These are phyloP conservation scores for Fregetta grallaria DNA, from an alignment of 2,113 vertebrate genomes.

Conservation along the genomic window DNA sequence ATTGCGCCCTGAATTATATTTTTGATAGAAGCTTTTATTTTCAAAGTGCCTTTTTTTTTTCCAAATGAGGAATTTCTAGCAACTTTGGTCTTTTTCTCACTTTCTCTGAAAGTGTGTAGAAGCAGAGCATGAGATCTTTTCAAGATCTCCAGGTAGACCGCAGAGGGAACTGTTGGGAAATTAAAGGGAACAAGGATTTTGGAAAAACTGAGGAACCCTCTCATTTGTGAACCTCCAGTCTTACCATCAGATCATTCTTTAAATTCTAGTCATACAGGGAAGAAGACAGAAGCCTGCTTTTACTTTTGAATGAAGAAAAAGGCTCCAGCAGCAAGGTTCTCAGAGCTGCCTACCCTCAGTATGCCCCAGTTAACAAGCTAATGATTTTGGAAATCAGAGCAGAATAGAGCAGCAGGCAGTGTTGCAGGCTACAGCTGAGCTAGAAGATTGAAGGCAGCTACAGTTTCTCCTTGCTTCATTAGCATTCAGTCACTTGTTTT, in stretches of 20 bases:
- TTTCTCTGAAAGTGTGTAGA: neutral
- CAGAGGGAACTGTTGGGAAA: neutral
- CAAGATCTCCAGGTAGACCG: neutral
- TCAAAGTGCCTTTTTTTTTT: neutral
- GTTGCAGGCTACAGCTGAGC: neutral
- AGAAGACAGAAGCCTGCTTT: neutral
- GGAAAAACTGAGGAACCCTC: neutral
- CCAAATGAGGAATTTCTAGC: neutral
- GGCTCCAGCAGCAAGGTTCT: neutral
- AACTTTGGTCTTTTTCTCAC: neutral
- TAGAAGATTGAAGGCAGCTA: neutral
- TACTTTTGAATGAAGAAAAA: neutral
- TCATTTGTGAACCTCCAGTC: neutral
- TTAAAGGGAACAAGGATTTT: neutral
- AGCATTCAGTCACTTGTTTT: neutral
- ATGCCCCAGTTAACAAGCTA: neutral
- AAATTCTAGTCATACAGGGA: neutral
- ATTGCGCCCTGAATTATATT: neutral
- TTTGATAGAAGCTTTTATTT: neutral
- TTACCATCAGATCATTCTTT: neutral
- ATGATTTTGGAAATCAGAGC: neutral
- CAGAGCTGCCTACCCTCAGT: neutral
- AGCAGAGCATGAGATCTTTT: neutral
- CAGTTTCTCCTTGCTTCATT: neutral
- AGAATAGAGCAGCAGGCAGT: neutral